Percentiles rank a stretch among this genome's conserved stretches.
Evolutionary conservation across 92 coral and sea anemone species (phyloP).

Genomic region (Anthopleura xanthogrammica): DNA sequence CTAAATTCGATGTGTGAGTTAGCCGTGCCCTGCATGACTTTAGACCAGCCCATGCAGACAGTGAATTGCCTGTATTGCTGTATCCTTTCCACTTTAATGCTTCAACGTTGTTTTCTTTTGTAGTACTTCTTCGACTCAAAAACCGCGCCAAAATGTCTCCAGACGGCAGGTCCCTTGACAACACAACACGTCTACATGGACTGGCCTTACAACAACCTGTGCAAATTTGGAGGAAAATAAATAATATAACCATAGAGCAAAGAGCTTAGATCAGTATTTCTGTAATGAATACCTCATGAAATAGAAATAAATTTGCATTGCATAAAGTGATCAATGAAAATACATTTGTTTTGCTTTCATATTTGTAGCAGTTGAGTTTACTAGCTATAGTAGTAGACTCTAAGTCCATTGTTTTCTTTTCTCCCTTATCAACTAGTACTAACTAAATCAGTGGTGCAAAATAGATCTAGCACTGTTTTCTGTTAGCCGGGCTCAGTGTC

Average conservation of each 20-base stretch:
- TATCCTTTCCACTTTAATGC: neutral
- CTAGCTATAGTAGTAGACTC: no score
- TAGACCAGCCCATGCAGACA: no score
- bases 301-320: neutral
- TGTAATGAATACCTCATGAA: neutral
- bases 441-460: no score
- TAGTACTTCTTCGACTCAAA: conserved; percentile 57
- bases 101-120: neutral
- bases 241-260: neutral
- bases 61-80: neutral
- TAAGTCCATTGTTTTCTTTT: no score
- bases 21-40: no score
- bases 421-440: no score
- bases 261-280: neutral
- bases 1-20: no score
- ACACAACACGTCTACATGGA: conserved; percentile 81
- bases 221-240: conserved; percentile 11
- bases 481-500: no score
- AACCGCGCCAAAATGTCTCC: conserved; percentile 72
- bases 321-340: neutral
- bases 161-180: conserved; percentile 40
- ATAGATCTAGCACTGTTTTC: no score
- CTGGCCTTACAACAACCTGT: conserved; percentile 55
- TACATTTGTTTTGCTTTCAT: no score
- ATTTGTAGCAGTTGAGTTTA: no score